These are phyloP conservation scores for Notocelia uddmanniana DNA, from an alignment of 2,888 invertebrate genomes.

Conservation along the genomic window DNA sequence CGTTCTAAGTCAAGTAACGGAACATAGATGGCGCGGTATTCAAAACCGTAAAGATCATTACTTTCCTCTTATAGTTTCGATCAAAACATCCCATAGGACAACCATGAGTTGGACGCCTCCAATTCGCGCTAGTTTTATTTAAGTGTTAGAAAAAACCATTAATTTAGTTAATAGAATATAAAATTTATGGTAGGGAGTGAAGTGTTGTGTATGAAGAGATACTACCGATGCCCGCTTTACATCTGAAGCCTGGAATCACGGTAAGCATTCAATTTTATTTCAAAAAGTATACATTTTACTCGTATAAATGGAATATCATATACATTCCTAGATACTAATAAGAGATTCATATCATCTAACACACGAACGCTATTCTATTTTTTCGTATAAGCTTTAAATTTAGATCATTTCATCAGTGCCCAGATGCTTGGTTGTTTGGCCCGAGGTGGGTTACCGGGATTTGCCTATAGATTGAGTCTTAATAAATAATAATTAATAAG, in stretches of 20 bases:
- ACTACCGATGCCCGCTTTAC: slow-evolving; percentile 79
- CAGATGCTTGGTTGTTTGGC: slow-evolving; percentile 19
- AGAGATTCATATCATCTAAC: slow-evolving; percentile 6
- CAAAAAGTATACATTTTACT: slow-evolving; percentile 45
- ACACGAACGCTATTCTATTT: slow-evolving; percentile 25
- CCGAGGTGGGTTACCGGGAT: slow-evolving; percentile 5
- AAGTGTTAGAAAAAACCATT: slow-evolving; percentile 53
- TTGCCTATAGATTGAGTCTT: neutral
- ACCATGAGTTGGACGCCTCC: slow-evolving; percentile 69
- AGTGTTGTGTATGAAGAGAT: slow-evolving; percentile 65
- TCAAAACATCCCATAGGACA: slow-evolving; percentile 78
- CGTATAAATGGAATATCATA: slow-evolving; percentile 10
- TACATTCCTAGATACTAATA: neutral
- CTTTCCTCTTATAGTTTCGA: slow-evolving; percentile 52
- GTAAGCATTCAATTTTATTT: slow-evolving; percentile 60
- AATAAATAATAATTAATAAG: neutral
- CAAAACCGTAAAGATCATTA: slow-evolving; percentile 65
- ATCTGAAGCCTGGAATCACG: slow-evolving; percentile 82
- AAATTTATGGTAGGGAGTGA: slow-evolving; percentile 56
- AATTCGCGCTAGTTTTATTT: slow-evolving; percentile 72
- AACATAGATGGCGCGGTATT: slow-evolving; percentile 59
- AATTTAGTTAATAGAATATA: slow-evolving; percentile 44
- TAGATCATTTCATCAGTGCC: slow-evolving; percentile 13
- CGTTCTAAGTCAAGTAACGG: slow-evolving; percentile 28
- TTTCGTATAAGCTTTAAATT: slow-evolving; percentile 33